A percentile compares a stretch with the other conserved stretches of the same genome.
phyloP scores from a whole-genome alignment of 2,888 invertebrate genomes.

The Priocnemis perturbator region DNA sequence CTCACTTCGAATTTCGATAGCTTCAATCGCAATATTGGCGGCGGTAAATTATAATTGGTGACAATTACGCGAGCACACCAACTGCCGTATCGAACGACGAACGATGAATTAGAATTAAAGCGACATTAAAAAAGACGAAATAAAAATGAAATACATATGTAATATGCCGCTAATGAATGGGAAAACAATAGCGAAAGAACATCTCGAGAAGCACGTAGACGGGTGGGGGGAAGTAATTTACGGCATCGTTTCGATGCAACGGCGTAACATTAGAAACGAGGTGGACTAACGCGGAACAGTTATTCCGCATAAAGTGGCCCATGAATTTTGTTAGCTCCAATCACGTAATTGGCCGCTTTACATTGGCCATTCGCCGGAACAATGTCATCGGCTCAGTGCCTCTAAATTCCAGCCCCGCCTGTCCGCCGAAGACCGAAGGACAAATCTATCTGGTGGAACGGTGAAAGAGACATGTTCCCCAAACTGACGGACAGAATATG shows the following conservation, averaged over 20 bases:
- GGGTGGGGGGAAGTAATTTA: too few relatives aligned
- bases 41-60: background rate
- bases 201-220: too few relatives aligned
- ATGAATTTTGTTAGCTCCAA: background rate
- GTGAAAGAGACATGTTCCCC: background rate
- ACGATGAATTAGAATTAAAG: too few relatives aligned
- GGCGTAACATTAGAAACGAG: too few relatives aligned
- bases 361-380: slow-evolving; percentile 1
- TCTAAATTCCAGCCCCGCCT: background rate
- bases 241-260: too few relatives aligned
- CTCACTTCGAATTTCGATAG: slow-evolving; percentile 6
- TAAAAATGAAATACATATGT: too few relatives aligned
- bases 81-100: background rate
- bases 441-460: background rate
- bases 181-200: too few relatives aligned
- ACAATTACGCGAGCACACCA: background rate
- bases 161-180: too few relatives aligned
- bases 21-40: background rate
- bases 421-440: too few relatives aligned
- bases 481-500: slow-evolving; percentile 1
- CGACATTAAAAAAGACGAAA: too few relatives aligned
- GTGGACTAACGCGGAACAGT: too few relatives aligned
- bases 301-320: too few relatives aligned
- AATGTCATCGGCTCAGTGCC: slow-evolving; percentile 3
- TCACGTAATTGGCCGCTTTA: background rate